phyloP scores from a whole-genome alignment of 2,113 vertebrate species.

The Oenanthe melanoleuca region DNA sequence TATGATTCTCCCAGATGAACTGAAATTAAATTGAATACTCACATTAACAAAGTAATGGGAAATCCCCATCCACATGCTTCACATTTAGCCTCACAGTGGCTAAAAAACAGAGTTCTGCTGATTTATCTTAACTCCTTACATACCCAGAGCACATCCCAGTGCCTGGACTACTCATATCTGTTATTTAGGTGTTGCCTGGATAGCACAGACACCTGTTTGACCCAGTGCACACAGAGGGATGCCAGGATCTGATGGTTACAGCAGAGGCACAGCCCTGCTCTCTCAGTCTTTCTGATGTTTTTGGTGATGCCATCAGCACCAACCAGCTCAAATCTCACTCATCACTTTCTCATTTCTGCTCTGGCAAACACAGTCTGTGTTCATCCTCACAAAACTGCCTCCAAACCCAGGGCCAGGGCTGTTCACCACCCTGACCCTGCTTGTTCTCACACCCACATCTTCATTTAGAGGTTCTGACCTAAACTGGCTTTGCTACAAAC shows the following conservation, averaged over 20 bases:
- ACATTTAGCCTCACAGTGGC: neutral
- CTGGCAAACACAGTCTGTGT: neutral
- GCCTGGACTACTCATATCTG: neutral
- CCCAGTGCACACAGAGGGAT: neutral
- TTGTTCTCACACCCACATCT: neutral
- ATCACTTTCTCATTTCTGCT: neutral
- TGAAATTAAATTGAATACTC: constrained; percentile 9
- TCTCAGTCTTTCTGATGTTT: rapidly evolving
- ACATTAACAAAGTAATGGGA: neutral
- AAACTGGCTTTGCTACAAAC: neutral
- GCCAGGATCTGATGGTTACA: neutral
- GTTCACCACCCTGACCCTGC: neutral
- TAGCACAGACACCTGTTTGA: neutral
- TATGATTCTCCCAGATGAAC: neutral
- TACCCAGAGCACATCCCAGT: neutral
- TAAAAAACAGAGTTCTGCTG: neutral
- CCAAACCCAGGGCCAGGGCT: neutral
- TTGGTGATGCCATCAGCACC: neutral
- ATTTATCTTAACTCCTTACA: neutral
- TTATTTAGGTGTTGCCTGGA: neutral
- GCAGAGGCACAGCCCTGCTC: neutral
- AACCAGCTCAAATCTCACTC: neutral
- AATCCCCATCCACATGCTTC: constrained; percentile 4
- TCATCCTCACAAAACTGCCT: neutral
- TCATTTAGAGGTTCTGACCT: neutral